These are phyloP conservation scores for Arrhamphus sclerolepis DNA, from an alignment of 2,797 vertebrate species.

Conservation along the genomic window DNA sequence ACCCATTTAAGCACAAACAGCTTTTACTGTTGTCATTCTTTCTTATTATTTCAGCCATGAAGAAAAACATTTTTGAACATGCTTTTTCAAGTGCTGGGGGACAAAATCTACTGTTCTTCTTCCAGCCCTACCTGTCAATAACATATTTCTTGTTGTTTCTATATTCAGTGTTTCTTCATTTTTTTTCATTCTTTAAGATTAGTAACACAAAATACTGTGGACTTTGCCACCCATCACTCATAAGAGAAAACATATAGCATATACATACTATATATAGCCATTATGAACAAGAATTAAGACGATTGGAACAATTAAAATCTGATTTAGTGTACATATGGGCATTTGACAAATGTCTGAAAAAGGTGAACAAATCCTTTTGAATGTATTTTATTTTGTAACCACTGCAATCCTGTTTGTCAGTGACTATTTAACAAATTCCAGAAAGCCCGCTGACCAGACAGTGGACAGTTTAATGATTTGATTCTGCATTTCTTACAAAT, in stretches of 20 bases:
- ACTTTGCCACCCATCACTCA: conserved; percentile 1
- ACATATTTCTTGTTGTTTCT: neutral
- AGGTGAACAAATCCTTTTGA: conserved; percentile 2
- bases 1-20: neutral
- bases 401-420: conserved; percentile 55
- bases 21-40: neutral
- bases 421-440: conserved; percentile 64
- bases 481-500: conserved; percentile 50
- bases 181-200: neutral
- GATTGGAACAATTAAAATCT: neutral
- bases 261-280: neutral
- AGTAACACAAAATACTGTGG: neutral
- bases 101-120: no score
- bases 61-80: neutral
- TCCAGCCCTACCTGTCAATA: no score
- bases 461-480: conserved; percentile 35
- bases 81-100: neutral
- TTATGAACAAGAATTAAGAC: neutral
- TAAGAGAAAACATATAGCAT: neutral
- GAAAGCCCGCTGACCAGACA: conserved; percentile 57
- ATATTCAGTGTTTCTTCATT: neutral
- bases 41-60: neutral
- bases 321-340: conserved; percentile 6
- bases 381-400: conserved; percentile 14
- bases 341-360: neutral